A percentile compares a stretch with the other conserved stretches of the same genome.
Evolutionary conservation across 1,140 invertebrate species (phyloP).

Genomic region (Papilio glaucus): DNA sequence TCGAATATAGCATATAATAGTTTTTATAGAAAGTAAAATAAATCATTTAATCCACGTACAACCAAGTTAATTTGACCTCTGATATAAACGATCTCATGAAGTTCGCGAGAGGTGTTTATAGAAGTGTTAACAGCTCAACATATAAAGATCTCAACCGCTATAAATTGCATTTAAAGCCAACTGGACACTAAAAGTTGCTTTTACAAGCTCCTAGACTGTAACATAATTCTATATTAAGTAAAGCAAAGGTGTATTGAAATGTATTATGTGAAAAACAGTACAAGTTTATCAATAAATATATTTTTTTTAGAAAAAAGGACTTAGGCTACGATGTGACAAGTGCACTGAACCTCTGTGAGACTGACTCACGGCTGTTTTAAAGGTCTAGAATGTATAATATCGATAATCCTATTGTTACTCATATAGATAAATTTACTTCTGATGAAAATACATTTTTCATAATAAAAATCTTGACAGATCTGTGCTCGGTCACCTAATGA

Average conservation of each 20-base stretch:
- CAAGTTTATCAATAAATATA: not conserved
- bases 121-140: not conserved
- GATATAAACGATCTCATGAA: not conserved
- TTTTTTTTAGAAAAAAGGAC: not conserved
- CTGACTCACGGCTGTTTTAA: too few species aligned
- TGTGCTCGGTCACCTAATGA: too few species aligned
- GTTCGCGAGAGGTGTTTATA: not conserved
- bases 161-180: slow-evolving; percentile 15
- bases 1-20: too few species aligned
- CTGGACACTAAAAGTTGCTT: slow-evolving; percentile 12
- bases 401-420: too few species aligned
- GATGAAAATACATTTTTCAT: too few species aligned
- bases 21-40: too few species aligned
- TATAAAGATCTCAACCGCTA: not conserved
- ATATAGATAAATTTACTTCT: too few species aligned
- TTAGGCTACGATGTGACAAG: too few species aligned
- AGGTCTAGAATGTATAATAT: too few species aligned
- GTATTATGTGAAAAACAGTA: too few species aligned
- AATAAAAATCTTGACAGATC: too few species aligned
- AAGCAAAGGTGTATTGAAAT: not conserved
- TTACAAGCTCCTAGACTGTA: not conserved
- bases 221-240: not conserved
- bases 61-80: not conserved
- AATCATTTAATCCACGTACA: not conserved
- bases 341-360: too few species aligned